Conservation (phyloP, 2,113 vertebrate species). For the Elachura formosa region DNA sequence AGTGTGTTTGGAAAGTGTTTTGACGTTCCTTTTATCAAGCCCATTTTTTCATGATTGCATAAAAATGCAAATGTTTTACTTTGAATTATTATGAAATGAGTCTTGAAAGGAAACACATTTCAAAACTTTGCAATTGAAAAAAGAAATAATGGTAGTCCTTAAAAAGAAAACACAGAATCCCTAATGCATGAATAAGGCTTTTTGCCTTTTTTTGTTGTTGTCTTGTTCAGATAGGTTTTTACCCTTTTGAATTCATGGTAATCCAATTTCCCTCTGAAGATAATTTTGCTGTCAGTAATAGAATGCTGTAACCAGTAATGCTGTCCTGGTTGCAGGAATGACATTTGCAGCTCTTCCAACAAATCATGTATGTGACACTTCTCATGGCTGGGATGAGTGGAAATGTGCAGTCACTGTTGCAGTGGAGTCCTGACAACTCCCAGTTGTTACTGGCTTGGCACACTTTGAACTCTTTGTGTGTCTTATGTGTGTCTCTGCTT, state of each 20-base stretch:
- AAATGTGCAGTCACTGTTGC: background rate
- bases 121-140: background rate
- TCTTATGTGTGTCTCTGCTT: background rate
- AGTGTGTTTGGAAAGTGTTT: background rate
- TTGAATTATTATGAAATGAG: background rate
- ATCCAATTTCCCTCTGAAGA: background rate
- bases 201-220: background rate
- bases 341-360: background rate
- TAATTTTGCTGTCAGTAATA: background rate
- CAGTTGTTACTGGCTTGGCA: background rate
- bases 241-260: background rate
- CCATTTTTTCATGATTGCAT: background rate
- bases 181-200: background rate
- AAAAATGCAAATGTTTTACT: background rate
- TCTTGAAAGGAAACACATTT: background rate
- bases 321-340: background rate
- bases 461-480: background rate
- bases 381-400: background rate
- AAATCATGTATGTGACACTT: background rate
- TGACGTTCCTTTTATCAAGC: background rate
- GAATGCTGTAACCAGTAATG: too few relatives aligned
- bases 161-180: background rate
- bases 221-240: background rate
- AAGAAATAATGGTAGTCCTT: background rate
- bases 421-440: background rate